phyloP scores from a whole-genome alignment of 2,113 vertebrate genomes.

The Trogon surrucura region DNA sequence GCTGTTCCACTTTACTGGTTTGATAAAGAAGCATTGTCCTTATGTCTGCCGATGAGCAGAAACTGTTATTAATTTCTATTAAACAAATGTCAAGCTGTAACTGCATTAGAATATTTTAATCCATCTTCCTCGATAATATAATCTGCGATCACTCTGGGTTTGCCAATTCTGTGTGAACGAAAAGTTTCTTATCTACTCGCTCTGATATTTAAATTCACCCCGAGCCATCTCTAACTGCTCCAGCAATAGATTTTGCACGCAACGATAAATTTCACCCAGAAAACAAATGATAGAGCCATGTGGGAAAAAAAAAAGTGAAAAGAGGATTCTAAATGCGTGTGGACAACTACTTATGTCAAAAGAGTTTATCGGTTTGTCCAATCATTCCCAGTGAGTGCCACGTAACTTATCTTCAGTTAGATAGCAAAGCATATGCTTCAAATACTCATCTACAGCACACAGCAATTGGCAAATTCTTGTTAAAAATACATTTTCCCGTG shows the following conservation, averaged over 20 bases:
- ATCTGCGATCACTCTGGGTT: neutral
- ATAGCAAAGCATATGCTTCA: neutral
- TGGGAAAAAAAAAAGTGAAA: neutral
- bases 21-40: neutral
- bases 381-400: neutral
- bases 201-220: neutral
- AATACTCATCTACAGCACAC: neutral
- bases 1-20: rapidly evolving
- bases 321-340: neutral
- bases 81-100: neutral
- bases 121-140: neutral
- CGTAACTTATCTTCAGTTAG: neutral
- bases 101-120: neutral
- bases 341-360: neutral
- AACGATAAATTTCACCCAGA: neutral
- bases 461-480: neutral
- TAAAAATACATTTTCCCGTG: neutral
- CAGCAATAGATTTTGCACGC: neutral
- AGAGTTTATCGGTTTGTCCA: neutral
- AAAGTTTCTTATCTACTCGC: neutral
- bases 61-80: neutral
- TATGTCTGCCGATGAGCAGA: rapidly evolving
- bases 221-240: neutral
- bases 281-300: neutral
- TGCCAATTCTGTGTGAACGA: neutral